These are phyloP conservation scores for Mormoops blainvillei DNA, from an alignment of 2,113 vertebrate species.

Conservation along the genomic window DNA sequence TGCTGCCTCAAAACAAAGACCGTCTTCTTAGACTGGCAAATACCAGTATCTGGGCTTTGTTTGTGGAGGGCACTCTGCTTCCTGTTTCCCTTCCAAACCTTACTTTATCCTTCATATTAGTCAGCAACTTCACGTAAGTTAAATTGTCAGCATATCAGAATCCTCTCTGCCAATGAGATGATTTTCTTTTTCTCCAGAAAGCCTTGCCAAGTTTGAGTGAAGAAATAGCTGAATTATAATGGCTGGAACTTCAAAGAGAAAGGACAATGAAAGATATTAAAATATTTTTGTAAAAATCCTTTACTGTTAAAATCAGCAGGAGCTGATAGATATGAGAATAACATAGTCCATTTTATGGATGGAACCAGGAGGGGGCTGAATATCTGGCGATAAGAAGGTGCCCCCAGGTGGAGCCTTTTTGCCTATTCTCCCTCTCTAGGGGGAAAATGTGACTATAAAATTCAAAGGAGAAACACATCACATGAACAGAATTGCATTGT, in stretches of 20 bases:
- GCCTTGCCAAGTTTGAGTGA: conserved; percentile 66
- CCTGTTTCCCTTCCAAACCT: background rate
- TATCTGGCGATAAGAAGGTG: background rate
- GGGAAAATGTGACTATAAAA: background rate
- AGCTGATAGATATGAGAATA: background rate
- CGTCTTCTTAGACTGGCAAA: conserved; percentile 36
- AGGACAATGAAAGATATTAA: conserved; percentile 42
- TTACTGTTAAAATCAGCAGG: conserved; percentile 49
- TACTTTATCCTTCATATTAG: conserved; percentile 11
- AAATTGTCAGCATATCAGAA: conserved; percentile 25
- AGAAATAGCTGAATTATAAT: conserved; percentile 55
- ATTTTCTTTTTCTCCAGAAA: background rate
- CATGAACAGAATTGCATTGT: background rate
- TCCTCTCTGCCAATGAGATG: background rate
- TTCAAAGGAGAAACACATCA: background rate
- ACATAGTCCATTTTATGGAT: background rate
- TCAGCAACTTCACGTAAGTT: conserved; percentile 36
- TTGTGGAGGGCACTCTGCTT: conserved; percentile 20
- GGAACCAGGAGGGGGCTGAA: background rate
- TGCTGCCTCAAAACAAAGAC: background rate
- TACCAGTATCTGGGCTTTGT: conserved; percentile 8
- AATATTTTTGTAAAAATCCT: conserved; percentile 36
- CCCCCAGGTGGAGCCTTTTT: background rate
- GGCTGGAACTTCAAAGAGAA: conserved; percentile 61
- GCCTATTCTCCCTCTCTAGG: background rate